Evolutionary conservation across 2,113 vertebrate species (phyloP).

Genomic region (Chitala chitala): DNA sequence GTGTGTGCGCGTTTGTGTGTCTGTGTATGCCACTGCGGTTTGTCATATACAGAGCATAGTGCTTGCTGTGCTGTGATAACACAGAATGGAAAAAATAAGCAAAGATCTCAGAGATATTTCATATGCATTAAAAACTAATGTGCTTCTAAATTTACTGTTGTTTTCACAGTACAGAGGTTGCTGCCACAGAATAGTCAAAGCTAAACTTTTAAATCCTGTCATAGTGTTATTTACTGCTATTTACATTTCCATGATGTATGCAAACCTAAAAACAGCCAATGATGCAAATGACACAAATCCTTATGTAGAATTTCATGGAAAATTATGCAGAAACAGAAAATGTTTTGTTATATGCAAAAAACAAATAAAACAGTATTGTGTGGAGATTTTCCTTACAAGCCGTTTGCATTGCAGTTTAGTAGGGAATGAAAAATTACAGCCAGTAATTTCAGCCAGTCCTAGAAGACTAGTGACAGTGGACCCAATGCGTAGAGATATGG

Average conservation of each 20-base stretch:
- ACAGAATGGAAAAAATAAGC: not conserved
- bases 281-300: not conserved
- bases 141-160: not conserved
- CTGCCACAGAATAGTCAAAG: not conserved
- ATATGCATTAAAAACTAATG: not conserved
- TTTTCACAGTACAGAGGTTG: not conserved
- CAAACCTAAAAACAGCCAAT: not conserved
- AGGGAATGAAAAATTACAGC: constrained; percentile 27
- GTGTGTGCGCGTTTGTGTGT: constrained; percentile 2
- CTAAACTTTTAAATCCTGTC: constrained; percentile 1
- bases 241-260: not conserved
- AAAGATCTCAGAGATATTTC: not conserved
- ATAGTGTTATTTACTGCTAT: not conserved
- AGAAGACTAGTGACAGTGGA: not conserved
- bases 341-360: not conserved
- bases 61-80: not conserved
- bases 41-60: not conserved
- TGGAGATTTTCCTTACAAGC: constrained; percentile 23
- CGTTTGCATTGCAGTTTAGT: constrained; percentile 33
- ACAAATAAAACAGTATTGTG: not conserved
- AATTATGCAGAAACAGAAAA: not conserved
- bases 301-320: not conserved
- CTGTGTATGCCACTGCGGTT: not conserved
- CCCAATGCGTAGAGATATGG: not conserved
- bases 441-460: not conserved